A percentile compares a stretch with the other conserved stretches of the same genome.
Evolutionary conservation across 2,797 vertebrate genomes (phyloP).

Genomic region (Pangasius krempfi): DNA sequence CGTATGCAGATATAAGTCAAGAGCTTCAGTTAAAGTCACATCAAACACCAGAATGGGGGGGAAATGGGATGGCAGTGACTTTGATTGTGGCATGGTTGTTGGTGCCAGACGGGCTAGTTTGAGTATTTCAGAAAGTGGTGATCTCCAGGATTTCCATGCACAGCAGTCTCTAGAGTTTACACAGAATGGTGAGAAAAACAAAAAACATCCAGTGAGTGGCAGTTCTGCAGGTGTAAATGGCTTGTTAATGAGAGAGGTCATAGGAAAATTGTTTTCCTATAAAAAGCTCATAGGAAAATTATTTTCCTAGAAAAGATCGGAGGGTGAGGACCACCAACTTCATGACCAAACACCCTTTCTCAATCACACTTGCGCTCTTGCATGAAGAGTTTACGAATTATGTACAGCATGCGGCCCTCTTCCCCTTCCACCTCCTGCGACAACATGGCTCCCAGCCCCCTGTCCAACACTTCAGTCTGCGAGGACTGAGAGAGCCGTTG

Average conservation of each 20-base stretch:
- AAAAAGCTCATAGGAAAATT: too few relatives aligned
- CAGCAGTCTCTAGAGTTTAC: neutral
- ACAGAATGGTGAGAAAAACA: conserved; percentile 6
- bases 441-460: neutral
- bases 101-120: neutral
- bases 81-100: neutral
- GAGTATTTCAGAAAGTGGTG: neutral
- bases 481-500: neutral
- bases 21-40: neutral
- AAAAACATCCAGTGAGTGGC: neutral
- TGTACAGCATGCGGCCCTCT: neutral
- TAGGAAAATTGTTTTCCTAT: too few relatives aligned
- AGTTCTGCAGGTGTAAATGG: neutral
- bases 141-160: neutral
- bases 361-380: neutral
- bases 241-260: neutral
- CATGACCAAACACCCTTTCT: neutral
- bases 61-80: neutral
- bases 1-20: neutral
- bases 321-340: neutral
- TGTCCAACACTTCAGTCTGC: neutral
- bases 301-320: neutral
- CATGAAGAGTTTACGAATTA: neutral
- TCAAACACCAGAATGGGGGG: neutral
- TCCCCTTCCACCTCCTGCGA: neutral